phyloP scores from a whole-genome alignment of 2,888 invertebrate genomes.

The Drosophila aldrichi region DNA sequence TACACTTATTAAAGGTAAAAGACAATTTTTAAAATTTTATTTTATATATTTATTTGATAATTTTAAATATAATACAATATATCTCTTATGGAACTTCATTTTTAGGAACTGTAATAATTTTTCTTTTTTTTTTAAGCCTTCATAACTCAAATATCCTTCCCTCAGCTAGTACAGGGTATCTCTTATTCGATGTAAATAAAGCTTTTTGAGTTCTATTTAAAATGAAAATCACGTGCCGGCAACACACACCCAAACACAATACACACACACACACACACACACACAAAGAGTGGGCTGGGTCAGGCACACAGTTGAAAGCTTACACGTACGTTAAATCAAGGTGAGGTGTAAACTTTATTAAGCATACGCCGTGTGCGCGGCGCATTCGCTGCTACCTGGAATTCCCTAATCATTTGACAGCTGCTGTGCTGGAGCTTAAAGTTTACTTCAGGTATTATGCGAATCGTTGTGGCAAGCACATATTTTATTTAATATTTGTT shows the following conservation, averaged over 20 bases:
- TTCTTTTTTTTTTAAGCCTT: too few relatives aligned
- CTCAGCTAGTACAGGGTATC: neutral
- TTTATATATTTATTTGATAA: too few relatives aligned
- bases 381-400: conserved; percentile 24
- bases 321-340: conserved; percentile 63
- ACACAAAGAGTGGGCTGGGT: neutral
- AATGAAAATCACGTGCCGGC: conserved; percentile 62
- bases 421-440: conserved; percentile 64
- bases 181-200: neutral
- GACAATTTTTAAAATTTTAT: too few relatives aligned
- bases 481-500: conserved; percentile 71
- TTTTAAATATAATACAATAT: too few relatives aligned
- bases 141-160: too few relatives aligned
- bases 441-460: conserved; percentile 48
- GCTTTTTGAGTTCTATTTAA: conserved; percentile 39
- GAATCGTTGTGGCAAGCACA: conserved; percentile 39
- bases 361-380: conserved; percentile 59
- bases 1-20: too few relatives aligned
- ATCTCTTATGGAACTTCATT: too few relatives aligned
- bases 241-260: conserved; percentile 10
- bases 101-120: too few relatives aligned
- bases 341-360: conserved; percentile 70
- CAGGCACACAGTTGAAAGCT: conserved; percentile 20
- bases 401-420: conserved; percentile 72
- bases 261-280: too few relatives aligned